Evolutionary conservation across 2,797 vertebrate genomes (phyloP).

Genomic region (Anas flavirostris): DNA sequence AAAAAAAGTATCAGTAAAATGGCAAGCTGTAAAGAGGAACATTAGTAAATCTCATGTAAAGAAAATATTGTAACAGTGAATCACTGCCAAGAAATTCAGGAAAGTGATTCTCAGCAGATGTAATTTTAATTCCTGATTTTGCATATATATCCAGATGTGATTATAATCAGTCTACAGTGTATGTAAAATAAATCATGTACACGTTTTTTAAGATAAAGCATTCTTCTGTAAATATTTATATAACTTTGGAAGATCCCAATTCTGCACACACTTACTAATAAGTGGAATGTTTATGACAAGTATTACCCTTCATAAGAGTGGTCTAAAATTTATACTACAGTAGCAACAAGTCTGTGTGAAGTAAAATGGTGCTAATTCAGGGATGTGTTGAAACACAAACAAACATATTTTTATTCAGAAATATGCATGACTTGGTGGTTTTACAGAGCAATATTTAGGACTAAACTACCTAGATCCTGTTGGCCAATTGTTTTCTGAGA

Average conservation of each 20-base stretch:
- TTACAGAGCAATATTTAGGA: not conserved
- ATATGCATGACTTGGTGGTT: not conserved
- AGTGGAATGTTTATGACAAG: not conserved
- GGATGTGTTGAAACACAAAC: not conserved
- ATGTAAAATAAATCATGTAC: not conserved
- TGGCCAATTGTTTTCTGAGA: not conserved
- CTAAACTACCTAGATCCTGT: not conserved
- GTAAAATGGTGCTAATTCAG: not conserved
- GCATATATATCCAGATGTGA: not conserved
- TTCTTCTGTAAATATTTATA: not conserved
- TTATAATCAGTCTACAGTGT: not conserved
- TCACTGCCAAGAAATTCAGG: constrained; percentile 32
- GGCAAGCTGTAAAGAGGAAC: not conserved
- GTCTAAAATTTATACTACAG: not conserved
- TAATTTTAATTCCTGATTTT: constrained; percentile 43
- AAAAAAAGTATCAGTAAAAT: not conserved
- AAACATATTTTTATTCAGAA: not conserved
- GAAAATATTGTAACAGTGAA: constrained; percentile 38
- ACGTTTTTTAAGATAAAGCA: not conserved
- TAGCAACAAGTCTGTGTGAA: not conserved
- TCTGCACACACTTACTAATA: not conserved
- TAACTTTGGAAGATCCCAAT: not conserved
- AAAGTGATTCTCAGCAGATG: not conserved
- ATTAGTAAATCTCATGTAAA: constrained; percentile 19
- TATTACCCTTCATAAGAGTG: not conserved